Base-by-base conservation (phyloP, 2,113 vertebrate genomes). In the Seriola dumerili region DNA sequence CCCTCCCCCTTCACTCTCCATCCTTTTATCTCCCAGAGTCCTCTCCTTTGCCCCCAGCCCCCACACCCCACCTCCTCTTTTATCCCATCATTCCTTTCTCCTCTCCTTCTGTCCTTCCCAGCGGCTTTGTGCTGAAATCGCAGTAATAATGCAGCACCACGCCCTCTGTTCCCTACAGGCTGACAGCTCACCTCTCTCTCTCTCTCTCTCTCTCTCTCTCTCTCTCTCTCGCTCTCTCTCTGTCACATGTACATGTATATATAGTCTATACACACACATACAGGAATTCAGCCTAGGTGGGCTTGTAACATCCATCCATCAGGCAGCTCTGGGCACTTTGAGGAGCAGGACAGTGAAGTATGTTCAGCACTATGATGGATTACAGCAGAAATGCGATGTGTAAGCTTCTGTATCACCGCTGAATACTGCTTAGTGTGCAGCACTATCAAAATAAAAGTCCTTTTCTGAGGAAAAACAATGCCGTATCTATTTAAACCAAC, bases 251-350 rank as follows among this genome's bases (percentile, higher is more conserved):
- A 57, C 50, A 75, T 61, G 36, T 73, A 76, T 72, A 84, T 83
- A 67, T 77, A 85, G 50, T 82, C 8, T 62, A 73, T 7, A 13
- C 66, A 71, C 71, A 67, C 57, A 70, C 46, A 72, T 23, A 34
- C 64, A 78, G 36, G 38, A 8, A 44, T 12, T 55, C 17, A 36
- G 64, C 23, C 23, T 14, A 32, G 63, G 80, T 62, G 76, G 67
- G 65, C 64, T 34, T 68, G 67, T 64, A 79, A 58, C 78, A 73
- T 78, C 85, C 89, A 92, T 92, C 87, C 76, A 89, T 93, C 90
- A 76, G 72, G 78, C 73, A 73, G 84, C 79, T 87, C 36, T 23
- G 8, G 72, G 66, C 80, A 38, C 25, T 68, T 67, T 34, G 38
- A 78, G 66, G 71, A 68, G 65, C 68, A 42, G 68, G 63, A 38